A percentile compares a stretch with the other conserved stretches of the same genome.
Evolutionary conservation across 2,888 invertebrate genomes (phyloP).

Genomic region (Teleogryllus oceanicus): DNA sequence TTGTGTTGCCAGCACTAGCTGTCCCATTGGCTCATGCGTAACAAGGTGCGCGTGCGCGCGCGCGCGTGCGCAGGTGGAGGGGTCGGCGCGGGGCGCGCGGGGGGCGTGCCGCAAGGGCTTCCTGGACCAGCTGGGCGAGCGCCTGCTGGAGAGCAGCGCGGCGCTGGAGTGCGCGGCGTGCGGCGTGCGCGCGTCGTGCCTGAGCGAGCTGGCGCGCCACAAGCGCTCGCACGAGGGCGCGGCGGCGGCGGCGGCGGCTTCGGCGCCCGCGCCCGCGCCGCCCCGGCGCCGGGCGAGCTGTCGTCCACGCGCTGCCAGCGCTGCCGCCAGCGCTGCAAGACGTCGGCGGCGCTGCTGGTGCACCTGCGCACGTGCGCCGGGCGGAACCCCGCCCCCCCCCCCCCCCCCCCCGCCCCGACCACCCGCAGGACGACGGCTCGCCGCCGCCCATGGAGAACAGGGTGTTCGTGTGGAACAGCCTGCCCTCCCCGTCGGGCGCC

Average conservation of each 20-base stretch:
- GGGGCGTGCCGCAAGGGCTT: neutral
- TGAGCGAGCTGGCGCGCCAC: constrained; percentile 77
- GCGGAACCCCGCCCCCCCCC: constrained; percentile 35
- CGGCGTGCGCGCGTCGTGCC: constrained; percentile 48
- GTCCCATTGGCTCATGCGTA: too few species aligned
- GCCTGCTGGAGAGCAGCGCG: neutral
- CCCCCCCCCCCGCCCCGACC: neutral
- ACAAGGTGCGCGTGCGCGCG: neutral
- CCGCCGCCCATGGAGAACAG: constrained; percentile 77
- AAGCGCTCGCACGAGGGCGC: constrained; percentile 53
- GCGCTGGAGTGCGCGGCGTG: neutral
- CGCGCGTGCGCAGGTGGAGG: constrained; percentile 19
- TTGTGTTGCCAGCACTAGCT: too few species aligned
- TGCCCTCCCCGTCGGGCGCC: constrained; percentile 45
- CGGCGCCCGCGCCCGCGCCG: neutral
- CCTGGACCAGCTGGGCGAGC: constrained; percentile 24
- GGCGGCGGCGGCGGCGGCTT: neutral
- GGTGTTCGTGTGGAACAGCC: constrained; percentile 77
- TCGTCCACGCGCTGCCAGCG: constrained; percentile 76
- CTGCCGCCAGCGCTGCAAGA: constrained; percentile 83
- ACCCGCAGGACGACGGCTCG: constrained; percentile 32
- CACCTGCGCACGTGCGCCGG: constrained; percentile 70
- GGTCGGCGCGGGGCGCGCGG: neutral
- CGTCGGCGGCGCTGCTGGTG: constrained; percentile 70
- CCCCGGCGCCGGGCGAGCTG: constrained; percentile 34